Conservation (phyloP, 2,888 invertebrate species). For the Catotricha subobsoleta region DNA sequence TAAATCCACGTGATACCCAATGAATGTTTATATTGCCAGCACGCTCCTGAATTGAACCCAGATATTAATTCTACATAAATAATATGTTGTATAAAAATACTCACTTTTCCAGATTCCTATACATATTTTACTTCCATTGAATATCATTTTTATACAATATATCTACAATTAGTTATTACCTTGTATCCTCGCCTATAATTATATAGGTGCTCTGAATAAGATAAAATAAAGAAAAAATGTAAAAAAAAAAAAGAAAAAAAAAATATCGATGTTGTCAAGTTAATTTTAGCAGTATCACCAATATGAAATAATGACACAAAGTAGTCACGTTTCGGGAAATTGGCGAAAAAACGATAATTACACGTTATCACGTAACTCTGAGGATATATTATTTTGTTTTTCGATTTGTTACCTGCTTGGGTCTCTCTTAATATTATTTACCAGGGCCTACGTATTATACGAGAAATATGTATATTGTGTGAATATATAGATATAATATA, state of each 20-base stretch:
- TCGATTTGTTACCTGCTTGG: too few species aligned
- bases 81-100: too few species aligned
- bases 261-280: not conserved
- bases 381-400: too few species aligned
- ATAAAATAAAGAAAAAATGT: not conserved
- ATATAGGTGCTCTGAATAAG: not conserved
- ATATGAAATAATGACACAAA: not conserved
- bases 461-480: too few species aligned
- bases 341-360: conserved; percentile 4
- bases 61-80: not conserved
- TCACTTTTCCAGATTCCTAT: too few species aligned
- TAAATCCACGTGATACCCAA: too few species aligned
- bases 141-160: not conserved
- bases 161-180: too few species aligned
- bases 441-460: too few species aligned
- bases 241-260: not conserved
- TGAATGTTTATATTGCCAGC: not conserved
- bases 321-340: conserved; percentile 1
- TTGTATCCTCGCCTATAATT: too few species aligned
- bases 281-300: not conserved
- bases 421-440: too few species aligned
- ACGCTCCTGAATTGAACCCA: not conserved
- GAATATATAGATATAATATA: too few species aligned
- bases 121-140: conserved; percentile 1
- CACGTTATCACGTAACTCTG: conserved; percentile 1